A percentile compares a stretch with the other conserved stretches of the same genome.
Evolutionary conservation across 2,888 invertebrate species (phyloP).

Genomic region (Hypena proboscidalis): DNA sequence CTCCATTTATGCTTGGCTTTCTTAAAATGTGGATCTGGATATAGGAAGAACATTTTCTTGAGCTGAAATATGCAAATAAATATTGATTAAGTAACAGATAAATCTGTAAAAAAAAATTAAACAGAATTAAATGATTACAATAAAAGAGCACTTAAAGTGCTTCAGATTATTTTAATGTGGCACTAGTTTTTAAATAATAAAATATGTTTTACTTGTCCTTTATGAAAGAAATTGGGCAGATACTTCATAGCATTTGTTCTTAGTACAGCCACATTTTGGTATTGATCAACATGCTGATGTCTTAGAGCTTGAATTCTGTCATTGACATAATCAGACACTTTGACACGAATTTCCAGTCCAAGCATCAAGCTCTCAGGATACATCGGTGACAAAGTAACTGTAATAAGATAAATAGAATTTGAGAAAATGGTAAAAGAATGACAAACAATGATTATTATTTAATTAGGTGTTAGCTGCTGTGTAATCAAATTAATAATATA

Average conservation of each 20-base stretch:
- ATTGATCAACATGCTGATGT: slow-evolving; percentile 89
- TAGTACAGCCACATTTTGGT: slow-evolving; percentile 97
- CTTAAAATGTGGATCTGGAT: slow-evolving; percentile 99
- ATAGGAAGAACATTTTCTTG: slow-evolving; percentile 98
- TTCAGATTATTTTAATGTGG: not conserved
- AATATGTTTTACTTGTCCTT: slow-evolving; percentile 89
- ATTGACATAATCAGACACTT: slow-evolving; percentile 99
- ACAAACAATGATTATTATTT: too few species aligned
- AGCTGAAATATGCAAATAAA: slow-evolving; percentile 85
- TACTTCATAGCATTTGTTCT: slow-evolving; percentile 99
- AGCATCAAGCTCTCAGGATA: slow-evolving; percentile 95
- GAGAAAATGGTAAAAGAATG: too few species aligned
- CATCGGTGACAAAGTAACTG: slow-evolving; percentile 95
- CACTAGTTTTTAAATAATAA: not conserved
- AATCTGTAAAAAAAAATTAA: too few species aligned
- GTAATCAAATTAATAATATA: too few species aligned
- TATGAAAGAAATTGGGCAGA: slow-evolving; percentile 97
- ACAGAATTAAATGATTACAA: too few species aligned
- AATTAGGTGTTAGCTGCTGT: too few species aligned
- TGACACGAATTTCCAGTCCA: slow-evolving; percentile 98
- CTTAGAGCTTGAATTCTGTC: slow-evolving; percentile 96
- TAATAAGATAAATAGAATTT: too few species aligned
- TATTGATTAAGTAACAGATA: too few species aligned
- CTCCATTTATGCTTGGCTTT: slow-evolving; percentile 99
- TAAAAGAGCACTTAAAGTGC: too few species aligned